Base-by-base conservation (phyloP, 2,113 vertebrate species). In the Chlamydotis undulata region DNA sequence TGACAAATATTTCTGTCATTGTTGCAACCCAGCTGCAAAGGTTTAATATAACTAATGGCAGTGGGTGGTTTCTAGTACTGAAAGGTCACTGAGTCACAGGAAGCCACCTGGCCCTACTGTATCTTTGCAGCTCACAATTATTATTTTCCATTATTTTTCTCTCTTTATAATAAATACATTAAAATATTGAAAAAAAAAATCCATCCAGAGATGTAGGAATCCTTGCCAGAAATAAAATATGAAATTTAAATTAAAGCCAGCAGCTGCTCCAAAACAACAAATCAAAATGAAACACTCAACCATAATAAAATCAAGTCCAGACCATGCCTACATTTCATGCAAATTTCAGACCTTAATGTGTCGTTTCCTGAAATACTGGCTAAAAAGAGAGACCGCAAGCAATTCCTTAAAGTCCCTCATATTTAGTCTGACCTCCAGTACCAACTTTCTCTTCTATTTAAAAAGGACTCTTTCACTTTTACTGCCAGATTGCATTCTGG, bases 71-170 rank as follows among this genome's bases (percentile, higher is more conserved):
- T 71, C 64, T 67, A 80, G 81, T 52, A 89, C 7, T 2, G 2
- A 93, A 94, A 95, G 80, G 88, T 94, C 95, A 92, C 39, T 1
- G 7, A 94, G 37, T 86, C 49, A 78, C 52, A 87, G 37, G 49
- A 90, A 88, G 67, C 71, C 83, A 90, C 52, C 56, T 90, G 71
- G 45, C 25, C 35, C 8, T 41, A 4, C 52, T 29, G 12, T 41
- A 50, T 45, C 19, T 84, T 75, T 89, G 73, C 21, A 70, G 33
- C 28, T 89, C 39, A 89, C 7, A 75, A 41, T 86, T 70, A 41
- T 65, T 90, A 49, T 17, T 43, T 43, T 43, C 8, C 83, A 29
- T 78, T 75, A 33, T 75, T 78, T 8, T 75, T 87, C 60, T 60
- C 24, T 61, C 17, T 90, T 90, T 92, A 64, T 68, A 63, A 93